Base-by-base conservation (phyloP, 2,113 vertebrate genomes). In the Lutjanus erythropterus region DNA sequence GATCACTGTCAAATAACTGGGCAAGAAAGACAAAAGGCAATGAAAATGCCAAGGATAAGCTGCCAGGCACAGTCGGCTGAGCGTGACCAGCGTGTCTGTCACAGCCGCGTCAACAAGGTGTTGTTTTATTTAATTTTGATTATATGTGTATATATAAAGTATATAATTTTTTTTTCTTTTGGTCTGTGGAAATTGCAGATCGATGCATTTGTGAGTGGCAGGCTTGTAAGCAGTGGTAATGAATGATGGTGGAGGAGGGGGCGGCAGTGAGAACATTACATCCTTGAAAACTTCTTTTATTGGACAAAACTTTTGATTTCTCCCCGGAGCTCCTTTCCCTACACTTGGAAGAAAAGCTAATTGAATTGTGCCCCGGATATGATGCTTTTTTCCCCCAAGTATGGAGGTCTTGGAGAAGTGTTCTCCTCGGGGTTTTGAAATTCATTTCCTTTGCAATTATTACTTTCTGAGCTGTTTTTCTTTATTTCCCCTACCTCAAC, bases 331-430 rank as follows among this genome's bases (percentile, higher is more conserved):
- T 82, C 62, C 42, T 71, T 66, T 86, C 42, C 64, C 50, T 78
- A 52, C 75, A 80, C 78, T 89, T 85, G 73, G 82, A 85, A 72
- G 80, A 79, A 78, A 86, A 90, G 88, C 91, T 91, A 90, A 93
- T 93, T 94, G 91, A 92, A 92, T 92, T 86, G 84, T 88, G 82
- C 80, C 78, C 85, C 64, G 87, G 85, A 91, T 89, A 88, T 88
- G 84, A 88, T 86, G 81, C 62, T 59, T 58, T 75, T 3, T 21
- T 9, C 64, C 59, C 66, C 39, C 72, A 76, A 75, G 78, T 82
- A 86, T 15, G 42, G 74, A 83, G 73, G 91, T 90, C 86, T 91
- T 52, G 67, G 74, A 67, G 67, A 87, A 87, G 81, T 86, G 86
- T 83, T 77, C 74, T 93, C 92, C 89, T 89, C 35, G 0, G 87